A percentile compares a stretch with the other conserved stretches of the same genome.
phyloP scores from a whole-genome alignment of 1,140 invertebrate genomes.

The Drosophila kohkoa region DNA sequence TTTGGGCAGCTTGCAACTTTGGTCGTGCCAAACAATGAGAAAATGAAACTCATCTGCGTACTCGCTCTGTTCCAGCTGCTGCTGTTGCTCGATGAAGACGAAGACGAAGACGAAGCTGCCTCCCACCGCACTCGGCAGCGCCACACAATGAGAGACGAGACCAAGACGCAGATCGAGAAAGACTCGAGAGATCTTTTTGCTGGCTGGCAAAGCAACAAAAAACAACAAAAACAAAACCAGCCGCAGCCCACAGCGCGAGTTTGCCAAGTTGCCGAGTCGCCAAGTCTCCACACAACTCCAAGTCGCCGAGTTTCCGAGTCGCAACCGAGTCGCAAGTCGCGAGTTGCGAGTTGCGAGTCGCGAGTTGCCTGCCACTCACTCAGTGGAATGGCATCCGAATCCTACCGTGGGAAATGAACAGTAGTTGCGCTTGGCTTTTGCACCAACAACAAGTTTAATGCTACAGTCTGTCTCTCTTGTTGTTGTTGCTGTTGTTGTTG shows the following conservation, averaged over 20 bases:
- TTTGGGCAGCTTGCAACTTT: constrained; percentile 38
- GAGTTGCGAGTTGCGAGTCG: constrained; percentile 22
- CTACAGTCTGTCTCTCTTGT: constrained; percentile 48
- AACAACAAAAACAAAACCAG: constrained; percentile 17
- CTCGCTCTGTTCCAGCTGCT: constrained; percentile 59
- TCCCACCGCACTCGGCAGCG: constrained; percentile 46
- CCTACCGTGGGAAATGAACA: constrained; percentile 84
- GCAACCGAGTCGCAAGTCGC: constrained; percentile 8
- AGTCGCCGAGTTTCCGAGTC: neutral
- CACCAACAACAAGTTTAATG: constrained; percentile 71
- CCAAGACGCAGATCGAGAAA: constrained; percentile 25
- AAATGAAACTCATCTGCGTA: constrained; percentile 79
- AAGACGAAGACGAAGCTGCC: constrained; percentile 35
- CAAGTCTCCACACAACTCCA: neutral
- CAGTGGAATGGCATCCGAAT: constrained; percentile 69
- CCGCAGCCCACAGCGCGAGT: constrained; percentile 36
- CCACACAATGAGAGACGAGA: constrained; percentile 40
- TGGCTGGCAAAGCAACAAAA: constrained; percentile 18
- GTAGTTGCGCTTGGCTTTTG: constrained; percentile 77
- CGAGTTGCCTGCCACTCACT: constrained; percentile 60
- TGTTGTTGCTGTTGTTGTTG: constrained; percentile 25
- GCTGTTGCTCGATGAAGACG: constrained; percentile 5
- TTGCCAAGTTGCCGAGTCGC: constrained; percentile 15
- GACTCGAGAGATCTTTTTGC: constrained; percentile 8
- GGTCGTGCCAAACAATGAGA: constrained; percentile 68